These are phyloP conservation scores for Macrosoma leucophasiata DNA, from an alignment of 2,888 invertebrate species.

Conservation along the genomic window DNA sequence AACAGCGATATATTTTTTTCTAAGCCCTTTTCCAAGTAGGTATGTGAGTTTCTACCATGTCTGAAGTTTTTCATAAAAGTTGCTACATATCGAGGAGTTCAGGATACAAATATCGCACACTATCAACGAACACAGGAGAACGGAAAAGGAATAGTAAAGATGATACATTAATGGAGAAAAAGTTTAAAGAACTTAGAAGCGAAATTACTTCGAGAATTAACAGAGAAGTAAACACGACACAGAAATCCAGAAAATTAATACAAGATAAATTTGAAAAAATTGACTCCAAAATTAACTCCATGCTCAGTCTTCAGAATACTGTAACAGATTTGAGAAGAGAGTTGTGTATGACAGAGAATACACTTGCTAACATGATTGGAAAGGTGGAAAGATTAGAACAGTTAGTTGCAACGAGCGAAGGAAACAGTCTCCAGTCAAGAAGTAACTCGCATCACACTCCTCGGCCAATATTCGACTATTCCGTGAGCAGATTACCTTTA, in stretches of 20 bases:
- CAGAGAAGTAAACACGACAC: slow-evolving; percentile 37
- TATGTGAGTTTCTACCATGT: slow-evolving; percentile 37
- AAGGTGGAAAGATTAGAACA: slow-evolving; percentile 43
- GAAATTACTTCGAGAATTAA: slow-evolving; percentile 43
- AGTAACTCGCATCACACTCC: slow-evolving; percentile 29
- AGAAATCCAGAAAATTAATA: slow-evolving; percentile 39
- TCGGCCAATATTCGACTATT: slow-evolving; percentile 27
- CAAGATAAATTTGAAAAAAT: slow-evolving; percentile 43
- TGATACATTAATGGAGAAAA: slow-evolving; percentile 39
- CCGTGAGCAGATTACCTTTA: too few relatives aligned
- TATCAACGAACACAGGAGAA: slow-evolving; percentile 57
- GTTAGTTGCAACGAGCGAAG: slow-evolving; percentile 23
- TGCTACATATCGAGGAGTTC: slow-evolving; percentile 53
- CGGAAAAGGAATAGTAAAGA: slow-evolving; percentile 33
- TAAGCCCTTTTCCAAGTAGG: too few relatives aligned
- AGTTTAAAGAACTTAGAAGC: slow-evolving; percentile 44
- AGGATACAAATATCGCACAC: slow-evolving; percentile 58
- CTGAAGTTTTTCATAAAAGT: slow-evolving; percentile 49
- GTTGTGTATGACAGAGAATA: slow-evolving; percentile 33
- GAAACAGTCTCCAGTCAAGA: slow-evolving; percentile 30
- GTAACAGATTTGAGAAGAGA: slow-evolving; percentile 38
- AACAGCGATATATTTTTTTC: too few relatives aligned
- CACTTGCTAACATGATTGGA: slow-evolving; percentile 32
- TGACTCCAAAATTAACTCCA: slow-evolving; percentile 44
- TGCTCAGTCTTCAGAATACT: slow-evolving; percentile 45